These are phyloP conservation scores for Drosophila stalkeri DNA, from an alignment of 2,888 invertebrate species.

Conservation along the genomic window DNA sequence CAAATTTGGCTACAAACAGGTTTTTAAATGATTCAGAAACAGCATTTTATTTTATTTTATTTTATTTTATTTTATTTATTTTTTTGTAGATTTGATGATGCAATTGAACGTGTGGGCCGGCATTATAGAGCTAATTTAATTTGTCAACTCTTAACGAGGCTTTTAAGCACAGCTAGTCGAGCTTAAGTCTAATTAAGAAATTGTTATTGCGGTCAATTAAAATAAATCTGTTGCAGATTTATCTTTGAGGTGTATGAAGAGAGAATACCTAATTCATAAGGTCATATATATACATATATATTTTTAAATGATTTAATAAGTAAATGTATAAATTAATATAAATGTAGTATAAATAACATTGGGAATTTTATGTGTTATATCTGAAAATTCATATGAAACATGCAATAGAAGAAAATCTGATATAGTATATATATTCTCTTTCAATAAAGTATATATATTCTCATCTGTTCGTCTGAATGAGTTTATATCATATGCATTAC, in stretches of 20 bases:
- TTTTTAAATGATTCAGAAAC: slow-evolving; percentile 16
- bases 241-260: background rate
- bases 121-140: slow-evolving; percentile 14
- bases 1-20: slow-evolving; percentile 18
- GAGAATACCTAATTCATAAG: background rate
- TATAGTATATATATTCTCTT: too few relatives aligned
- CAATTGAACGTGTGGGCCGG: slow-evolving; percentile 23
- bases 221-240: background rate
- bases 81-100: slow-evolving; percentile 14
- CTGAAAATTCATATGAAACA: too few relatives aligned
- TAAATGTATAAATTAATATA: background rate
- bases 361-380: too few relatives aligned
- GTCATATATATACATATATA: too few relatives aligned
- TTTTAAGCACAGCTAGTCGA: background rate
- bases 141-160: slow-evolving; percentile 8
- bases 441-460: too few relatives aligned
- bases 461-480: background rate
- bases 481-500: background rate
- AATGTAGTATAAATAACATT: too few relatives aligned
- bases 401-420: too few relatives aligned
- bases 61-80: too few relatives aligned
- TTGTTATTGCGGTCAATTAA: background rate
- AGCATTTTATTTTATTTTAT: too few relatives aligned
- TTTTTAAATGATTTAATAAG: background rate
- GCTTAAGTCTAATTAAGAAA: slow-evolving; percentile 1